Evolutionary conservation across 2,888 invertebrate species (phyloP).

Genomic region (Cremastinae sp.): DNA sequence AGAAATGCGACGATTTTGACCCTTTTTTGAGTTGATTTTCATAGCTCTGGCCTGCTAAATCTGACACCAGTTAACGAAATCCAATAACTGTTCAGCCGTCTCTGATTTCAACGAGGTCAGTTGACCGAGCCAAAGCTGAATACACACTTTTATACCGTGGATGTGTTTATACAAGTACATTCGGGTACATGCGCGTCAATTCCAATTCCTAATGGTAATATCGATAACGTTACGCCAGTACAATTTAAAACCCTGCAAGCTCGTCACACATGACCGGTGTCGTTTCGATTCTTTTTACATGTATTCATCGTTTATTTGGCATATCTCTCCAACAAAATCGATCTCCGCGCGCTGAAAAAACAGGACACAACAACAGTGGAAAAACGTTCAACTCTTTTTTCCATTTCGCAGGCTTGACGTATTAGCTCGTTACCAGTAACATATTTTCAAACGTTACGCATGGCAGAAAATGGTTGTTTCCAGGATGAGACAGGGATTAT

Average conservation of each 20-base stretch:
- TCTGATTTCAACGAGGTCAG: conserved; percentile 55
- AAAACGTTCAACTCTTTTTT: conserved; percentile 12
- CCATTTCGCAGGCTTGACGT: conserved; percentile 7
- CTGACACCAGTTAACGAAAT: conserved; percentile 61
- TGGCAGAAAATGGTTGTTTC: conserved; percentile 1
- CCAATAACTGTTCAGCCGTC: conserved; percentile 54
- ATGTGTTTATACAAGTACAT: neutral
- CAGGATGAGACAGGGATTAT: neutral
- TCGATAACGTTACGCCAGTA: conserved; percentile 48
- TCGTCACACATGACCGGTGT: conserved; percentile 47
- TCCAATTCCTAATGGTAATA: conserved; percentile 47
- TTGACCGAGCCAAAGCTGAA: conserved; percentile 40
- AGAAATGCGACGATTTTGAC: conserved; percentile 47
- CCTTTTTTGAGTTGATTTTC: conserved; percentile 57
- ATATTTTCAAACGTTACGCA: neutral
- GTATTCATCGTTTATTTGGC: conserved; percentile 44
- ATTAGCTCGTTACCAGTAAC: conserved; percentile 5
- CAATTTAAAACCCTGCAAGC: conserved; percentile 19
- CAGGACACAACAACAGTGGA: neutral
- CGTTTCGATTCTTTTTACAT: conserved; percentile 37
- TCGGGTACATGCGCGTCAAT: conserved; percentile 20
- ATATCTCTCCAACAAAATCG: conserved; percentile 11
- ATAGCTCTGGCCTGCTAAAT: conserved; percentile 53
- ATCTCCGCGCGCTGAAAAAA: conserved; percentile 2
- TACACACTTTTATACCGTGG: neutral